Conservation (phyloP, 2,888 invertebrate genomes). For the Uropetala carovei region DNA sequence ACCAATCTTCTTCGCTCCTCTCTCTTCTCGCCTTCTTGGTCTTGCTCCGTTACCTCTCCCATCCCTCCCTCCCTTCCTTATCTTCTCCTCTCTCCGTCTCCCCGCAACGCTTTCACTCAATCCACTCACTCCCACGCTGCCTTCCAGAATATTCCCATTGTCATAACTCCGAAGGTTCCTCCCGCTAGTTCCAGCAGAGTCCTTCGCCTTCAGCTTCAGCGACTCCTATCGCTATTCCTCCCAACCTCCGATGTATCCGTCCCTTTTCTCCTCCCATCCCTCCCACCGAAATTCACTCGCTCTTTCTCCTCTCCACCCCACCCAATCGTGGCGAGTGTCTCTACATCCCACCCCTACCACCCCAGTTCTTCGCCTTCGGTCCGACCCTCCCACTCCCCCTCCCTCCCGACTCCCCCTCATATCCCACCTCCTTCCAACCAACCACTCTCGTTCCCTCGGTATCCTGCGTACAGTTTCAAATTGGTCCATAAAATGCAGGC, state of each 20-base stretch:
- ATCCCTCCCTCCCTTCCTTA: neutral
- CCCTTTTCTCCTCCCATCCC: neutral
- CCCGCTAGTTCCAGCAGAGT: slow-evolving; percentile 33
- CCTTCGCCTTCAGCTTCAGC: neutral
- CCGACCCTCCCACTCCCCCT: neutral
- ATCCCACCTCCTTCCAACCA: slow-evolving; percentile 1
- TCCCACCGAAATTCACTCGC: neutral
- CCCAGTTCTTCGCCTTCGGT: neutral
- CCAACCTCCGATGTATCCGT: neutral
- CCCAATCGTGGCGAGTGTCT: neutral
- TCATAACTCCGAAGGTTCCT: slow-evolving; percentile 58
- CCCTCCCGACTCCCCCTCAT: neutral
- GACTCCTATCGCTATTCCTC: neutral
- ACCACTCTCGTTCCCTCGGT: slow-evolving; percentile 59
- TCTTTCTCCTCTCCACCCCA: neutral
- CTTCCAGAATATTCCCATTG: slow-evolving; percentile 43
- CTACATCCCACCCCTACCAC: neutral
- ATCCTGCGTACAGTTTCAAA: slow-evolving; percentile 63
- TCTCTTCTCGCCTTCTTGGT: neutral
- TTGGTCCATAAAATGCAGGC: slow-evolving; percentile 64
- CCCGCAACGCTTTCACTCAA: neutral
- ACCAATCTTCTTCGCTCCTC: neutral
- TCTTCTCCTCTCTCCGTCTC: slow-evolving; percentile 7
- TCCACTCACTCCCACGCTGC: no score
- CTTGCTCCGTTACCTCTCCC: neutral